Evolutionary conservation across 2,113 vertebrate genomes (phyloP), one percentile per base, ranked within the genome.

Genomic region (Cygnus buccinator): DNA sequence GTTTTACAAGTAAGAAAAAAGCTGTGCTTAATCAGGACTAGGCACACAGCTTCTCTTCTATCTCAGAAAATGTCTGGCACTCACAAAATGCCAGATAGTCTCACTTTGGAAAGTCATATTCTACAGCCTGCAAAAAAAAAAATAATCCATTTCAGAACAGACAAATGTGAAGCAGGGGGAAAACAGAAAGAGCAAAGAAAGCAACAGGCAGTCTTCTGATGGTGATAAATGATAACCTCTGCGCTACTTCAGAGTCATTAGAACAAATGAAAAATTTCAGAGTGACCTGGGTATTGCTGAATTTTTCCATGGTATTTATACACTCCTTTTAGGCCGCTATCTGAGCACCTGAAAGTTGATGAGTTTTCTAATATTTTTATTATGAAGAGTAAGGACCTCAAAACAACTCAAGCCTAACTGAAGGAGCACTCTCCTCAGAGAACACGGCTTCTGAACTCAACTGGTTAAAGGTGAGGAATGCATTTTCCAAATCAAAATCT

Each of bases 111-210:
- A 88, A 94, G 55, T 71, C 72, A 93, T 20, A 72, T 13, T 86
- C 43, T 46, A 82, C 74, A 81, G 80, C 26, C 76, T 37, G 61
- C 68, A 94, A 94, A 94, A 93, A 94, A 93, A 75, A 74, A 50
- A 23, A 55, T 74, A 82, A 39, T 39, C 39, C 48, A 83, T 70
- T 77, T 54, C 31, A 88, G 88, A 93, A 23, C 63, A 75, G 71
- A 78, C 66, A 92, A 67, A 94, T 29, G 43, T 77, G 90, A 88
- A 89, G 86, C 72, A 80, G 16, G 21, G 13, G 6, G 11, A 90
- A 66, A 89, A n/a, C 43, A 86, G 20, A 76, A 54, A 67, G 55
- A 73, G 46, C 43, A 82, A 43, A 81, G 61, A 61, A 93, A 83
- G 66, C 9, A 21, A 83, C 26, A 37, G 35, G 15, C 61, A 86